phyloP scores from a whole-genome alignment of 1,140 invertebrate genomes.

The Diorhabda elongata region DNA sequence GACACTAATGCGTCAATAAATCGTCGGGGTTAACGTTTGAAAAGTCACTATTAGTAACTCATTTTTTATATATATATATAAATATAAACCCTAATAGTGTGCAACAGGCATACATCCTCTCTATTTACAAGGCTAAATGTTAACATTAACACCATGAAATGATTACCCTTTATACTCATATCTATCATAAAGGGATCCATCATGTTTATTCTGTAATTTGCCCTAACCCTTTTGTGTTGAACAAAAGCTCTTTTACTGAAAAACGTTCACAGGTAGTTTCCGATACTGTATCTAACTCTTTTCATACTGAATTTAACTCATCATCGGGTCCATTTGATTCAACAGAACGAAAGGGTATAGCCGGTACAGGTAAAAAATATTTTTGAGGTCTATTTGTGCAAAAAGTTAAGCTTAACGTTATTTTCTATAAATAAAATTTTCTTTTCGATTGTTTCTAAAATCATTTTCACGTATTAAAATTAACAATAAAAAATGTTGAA shows the following conservation, averaged over 20 bases:
- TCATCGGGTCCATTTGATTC: conserved; percentile 9
- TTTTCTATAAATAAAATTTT: no score
- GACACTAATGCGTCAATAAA: no score
- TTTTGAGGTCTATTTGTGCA: conserved; percentile 1
- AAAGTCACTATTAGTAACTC: no score
- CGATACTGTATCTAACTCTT: conserved; percentile 11
- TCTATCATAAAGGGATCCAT: conserved; percentile 18
- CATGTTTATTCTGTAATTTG: conserved; percentile 21
- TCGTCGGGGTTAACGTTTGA: no score
- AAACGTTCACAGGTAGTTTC: conserved; percentile 15
- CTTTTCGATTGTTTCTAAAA: no score
- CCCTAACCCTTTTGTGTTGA: conserved; percentile 16
- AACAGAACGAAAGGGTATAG: neutral
- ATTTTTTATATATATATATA: no score
- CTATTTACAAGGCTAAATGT: conserved; percentile 13
- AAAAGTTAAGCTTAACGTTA: neutral
- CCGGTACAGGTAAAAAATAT: conserved; percentile 6
- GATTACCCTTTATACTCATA: conserved; percentile 17
- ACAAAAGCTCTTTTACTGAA: conserved; percentile 9
- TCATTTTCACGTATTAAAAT: conserved; percentile 9
- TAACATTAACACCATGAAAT: conserved; percentile 19
- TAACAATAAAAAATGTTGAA: conserved; percentile 18
- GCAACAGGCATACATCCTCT: conserved; percentile 4
- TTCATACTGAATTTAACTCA: conserved; percentile 18
- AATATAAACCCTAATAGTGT: neutral